Base-by-base conservation (phyloP, 2,888 invertebrate genomes). In the Sinotaia quadrata region DNA sequence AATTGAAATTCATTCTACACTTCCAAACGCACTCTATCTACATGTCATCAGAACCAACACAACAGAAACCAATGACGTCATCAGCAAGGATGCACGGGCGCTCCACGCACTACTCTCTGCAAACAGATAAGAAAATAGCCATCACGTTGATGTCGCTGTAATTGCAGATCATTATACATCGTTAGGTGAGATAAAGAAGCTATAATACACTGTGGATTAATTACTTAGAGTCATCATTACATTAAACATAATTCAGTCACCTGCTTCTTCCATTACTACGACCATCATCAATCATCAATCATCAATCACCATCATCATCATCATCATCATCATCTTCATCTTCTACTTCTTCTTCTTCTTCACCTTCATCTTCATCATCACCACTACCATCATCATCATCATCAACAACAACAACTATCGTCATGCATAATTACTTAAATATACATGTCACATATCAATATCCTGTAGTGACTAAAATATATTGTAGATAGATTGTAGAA, bases 11-110 rank as follows among this genome's bases (percentile, higher is more conserved):
- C 57, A 62, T 44, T 24, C 51, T n/a, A 71, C 60, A 56, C 18
- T 24, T n/a, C 36, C 29, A n/a, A 58, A 34, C 49, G 36, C 65
- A 44, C 71, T 72, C 66, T 72, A 72, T 68, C 72, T 72, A 41
- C 68, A 62, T 41, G 66, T 54, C 41, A 68, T n/a, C 34, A 49
- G 31, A 24, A 44, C 58, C 7, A 60, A 49, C 34, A 68, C 24
- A 34, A 72, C 61, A 44, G 60, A 66, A 51, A 68, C 41, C 18
- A 68, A 27, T 49, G 62, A 61, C 27, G 68, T 66, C 61, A 72
- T 56, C 44, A 72, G 36, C 34, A 54, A 33, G 5, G 72, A 72
- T 31, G 59, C 49, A 8, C 51, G 29, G 24, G 56, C 27, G n/a
- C 51, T 33, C 52, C 36, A 21, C 12, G 65, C 33, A 29, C 58